Percentiles rank a stretch among this genome's conserved stretches.
These are phyloP conservation scores for Watsonalla binaria DNA, from an alignment of 2,888 invertebrate genomes.

Conservation along the genomic window DNA sequence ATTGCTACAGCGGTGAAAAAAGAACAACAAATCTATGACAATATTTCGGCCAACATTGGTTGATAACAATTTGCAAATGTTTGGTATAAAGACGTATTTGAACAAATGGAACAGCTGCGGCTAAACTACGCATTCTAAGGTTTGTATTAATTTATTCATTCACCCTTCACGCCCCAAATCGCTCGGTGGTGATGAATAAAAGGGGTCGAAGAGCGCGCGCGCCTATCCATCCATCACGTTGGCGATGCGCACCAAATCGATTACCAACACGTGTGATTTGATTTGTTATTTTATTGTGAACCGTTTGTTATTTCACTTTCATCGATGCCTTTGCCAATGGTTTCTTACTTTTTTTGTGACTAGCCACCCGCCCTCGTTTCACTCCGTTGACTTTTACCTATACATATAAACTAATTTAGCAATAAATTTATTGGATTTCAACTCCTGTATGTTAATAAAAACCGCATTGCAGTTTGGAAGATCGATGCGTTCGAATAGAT, in stretches of 20 bases:
- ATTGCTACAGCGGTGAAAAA: constrained; percentile 8
- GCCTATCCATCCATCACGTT: constrained; percentile 56
- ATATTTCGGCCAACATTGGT: not conserved
- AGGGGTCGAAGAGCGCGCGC: constrained; percentile 54
- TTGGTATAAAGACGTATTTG: constrained; percentile 25
- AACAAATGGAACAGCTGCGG: constrained; percentile 61
- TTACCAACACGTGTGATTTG: constrained; percentile 45
- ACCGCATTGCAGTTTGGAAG: too few species aligned
- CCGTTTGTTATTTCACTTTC: constrained; percentile 27
- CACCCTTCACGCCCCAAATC: constrained; percentile 74
- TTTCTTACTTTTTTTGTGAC: constrained; percentile 27
- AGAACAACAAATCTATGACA: constrained; percentile 6
- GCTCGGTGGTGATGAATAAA: constrained; percentile 32
- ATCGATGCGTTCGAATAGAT: too few species aligned
- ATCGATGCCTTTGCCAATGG: constrained; percentile 21
- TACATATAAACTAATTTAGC: too few species aligned
- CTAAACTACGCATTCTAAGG: constrained; percentile 45
- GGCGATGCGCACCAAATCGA: constrained; percentile 64
- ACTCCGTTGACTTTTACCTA: too few species aligned
- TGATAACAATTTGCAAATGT: constrained; percentile 4
- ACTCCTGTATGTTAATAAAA: too few species aligned
- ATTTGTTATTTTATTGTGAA: constrained; percentile 42
- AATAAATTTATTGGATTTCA: too few species aligned
- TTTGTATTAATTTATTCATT: constrained; percentile 68
- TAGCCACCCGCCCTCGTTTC: not conserved